A percentile compares a stretch with the other conserved stretches of the same genome.
Conservation (phyloP, 2,113 vertebrate genomes). For the Megaleporinus macrocephalus region DNA sequence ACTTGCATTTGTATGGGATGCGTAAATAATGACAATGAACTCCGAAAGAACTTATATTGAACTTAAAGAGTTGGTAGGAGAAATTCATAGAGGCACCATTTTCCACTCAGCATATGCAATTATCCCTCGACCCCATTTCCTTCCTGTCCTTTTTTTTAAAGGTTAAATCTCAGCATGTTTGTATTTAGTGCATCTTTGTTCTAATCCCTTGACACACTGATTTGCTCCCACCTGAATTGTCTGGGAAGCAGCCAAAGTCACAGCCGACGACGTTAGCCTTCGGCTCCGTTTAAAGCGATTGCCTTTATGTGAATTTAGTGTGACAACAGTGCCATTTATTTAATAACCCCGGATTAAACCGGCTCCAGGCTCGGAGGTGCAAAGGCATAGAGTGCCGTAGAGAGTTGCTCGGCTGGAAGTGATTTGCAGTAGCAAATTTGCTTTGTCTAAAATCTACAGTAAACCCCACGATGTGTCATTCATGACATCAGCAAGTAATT, state of each 20-base stretch:
- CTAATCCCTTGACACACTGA: conserved; percentile 5
- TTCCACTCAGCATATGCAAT: conserved; percentile 25
- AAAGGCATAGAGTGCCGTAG: neutral
- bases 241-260: neutral
- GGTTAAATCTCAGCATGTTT: conserved; percentile 1
- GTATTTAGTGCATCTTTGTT: neutral
- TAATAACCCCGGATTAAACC: neutral
- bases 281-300: neutral
- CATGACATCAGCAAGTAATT: neutral
- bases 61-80: neutral
- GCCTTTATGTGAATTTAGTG: neutral
- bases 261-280: no score
- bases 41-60: no score
- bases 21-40: neutral
- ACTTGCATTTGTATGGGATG: neutral
- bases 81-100: neutral
- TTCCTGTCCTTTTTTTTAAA: neutral
- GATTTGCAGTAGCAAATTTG: neutral
- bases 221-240: neutral
- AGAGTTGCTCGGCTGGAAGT: neutral
- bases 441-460: neutral
- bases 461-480: neutral
- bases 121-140: neutral
- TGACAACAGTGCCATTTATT: neutral
- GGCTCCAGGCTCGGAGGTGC: neutral